phyloP scores from a whole-genome alignment of 2,113 vertebrate species.

The Pedetes capensis region DNA sequence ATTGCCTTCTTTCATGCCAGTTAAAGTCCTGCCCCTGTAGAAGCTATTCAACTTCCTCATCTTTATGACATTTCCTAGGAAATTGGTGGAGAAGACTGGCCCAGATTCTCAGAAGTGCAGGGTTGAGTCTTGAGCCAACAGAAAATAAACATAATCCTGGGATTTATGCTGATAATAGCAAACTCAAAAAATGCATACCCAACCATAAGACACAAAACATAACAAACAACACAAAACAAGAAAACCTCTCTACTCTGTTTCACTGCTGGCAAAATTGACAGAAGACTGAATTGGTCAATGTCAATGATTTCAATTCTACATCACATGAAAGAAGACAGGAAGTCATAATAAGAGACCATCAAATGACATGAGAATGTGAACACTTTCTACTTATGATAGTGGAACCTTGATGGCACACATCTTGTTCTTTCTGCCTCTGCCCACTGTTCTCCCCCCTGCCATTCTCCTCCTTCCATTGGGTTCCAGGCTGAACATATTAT shows the following conservation, averaged over 20 bases:
- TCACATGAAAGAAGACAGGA: background rate
- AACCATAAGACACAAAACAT: background rate
- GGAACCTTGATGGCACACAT: background rate
- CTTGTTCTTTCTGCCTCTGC: background rate
- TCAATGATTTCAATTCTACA: background rate
- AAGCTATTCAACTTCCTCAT: background rate
- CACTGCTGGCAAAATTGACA: background rate
- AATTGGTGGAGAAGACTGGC: background rate
- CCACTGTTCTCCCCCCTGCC: background rate
- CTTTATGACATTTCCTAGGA: background rate
- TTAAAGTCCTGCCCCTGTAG: background rate
- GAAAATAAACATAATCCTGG: background rate
- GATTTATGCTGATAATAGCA: background rate
- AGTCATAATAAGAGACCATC: background rate
- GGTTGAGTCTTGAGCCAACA: background rate
- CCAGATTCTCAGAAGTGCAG: background rate
- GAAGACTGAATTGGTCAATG: background rate
- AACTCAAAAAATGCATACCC: background rate
- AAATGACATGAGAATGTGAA: background rate
- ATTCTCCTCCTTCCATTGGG: background rate
- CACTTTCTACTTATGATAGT: background rate
- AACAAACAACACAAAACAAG: background rate
- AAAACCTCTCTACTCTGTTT: background rate
- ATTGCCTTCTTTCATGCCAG: background rate
- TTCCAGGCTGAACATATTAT: background rate